These are phyloP conservation scores for Montipora efflorescens DNA, from an alignment of 64 coral and sea anemone species.

Conservation along the genomic window DNA sequence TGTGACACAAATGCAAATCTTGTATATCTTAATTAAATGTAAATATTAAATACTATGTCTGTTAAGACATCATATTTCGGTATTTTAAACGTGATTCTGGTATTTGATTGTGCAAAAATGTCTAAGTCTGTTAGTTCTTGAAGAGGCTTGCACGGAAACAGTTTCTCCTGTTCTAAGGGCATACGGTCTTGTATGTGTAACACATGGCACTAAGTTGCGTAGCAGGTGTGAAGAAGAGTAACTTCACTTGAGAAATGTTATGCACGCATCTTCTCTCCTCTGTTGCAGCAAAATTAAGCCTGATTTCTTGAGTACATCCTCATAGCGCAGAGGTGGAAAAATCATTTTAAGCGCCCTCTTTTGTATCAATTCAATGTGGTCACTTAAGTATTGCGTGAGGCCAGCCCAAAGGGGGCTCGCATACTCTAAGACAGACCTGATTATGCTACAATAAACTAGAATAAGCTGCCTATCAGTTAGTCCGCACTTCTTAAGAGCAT, in stretches of 20 bases:
- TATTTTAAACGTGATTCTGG: too few species aligned
- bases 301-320: neutral
- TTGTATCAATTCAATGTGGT: constrained; percentile 4
- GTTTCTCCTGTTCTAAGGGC: too few species aligned
- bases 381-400: neutral
- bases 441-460: neutral
- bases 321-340: neutral
- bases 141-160: too few species aligned
- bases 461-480: neutral
- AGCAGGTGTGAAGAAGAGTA: neutral
- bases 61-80: too few species aligned
- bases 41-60: too few species aligned
- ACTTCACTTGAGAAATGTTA: constrained; percentile 17
- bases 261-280: neutral
- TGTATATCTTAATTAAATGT: too few species aligned
- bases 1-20: too few species aligned
- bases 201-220: neutral
- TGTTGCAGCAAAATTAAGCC: neutral
- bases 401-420: neutral
- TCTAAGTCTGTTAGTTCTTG: too few species aligned
- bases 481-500: neutral
- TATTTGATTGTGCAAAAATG: too few species aligned
- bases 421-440: constrained; percentile 23
- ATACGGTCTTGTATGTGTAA: too few species aligned
- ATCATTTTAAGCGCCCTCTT: neutral